Percentiles rank a stretch among this genome's conserved stretches.
phyloP scores from a whole-genome alignment of 2,888 invertebrate genomes.

The Actias luna region DNA sequence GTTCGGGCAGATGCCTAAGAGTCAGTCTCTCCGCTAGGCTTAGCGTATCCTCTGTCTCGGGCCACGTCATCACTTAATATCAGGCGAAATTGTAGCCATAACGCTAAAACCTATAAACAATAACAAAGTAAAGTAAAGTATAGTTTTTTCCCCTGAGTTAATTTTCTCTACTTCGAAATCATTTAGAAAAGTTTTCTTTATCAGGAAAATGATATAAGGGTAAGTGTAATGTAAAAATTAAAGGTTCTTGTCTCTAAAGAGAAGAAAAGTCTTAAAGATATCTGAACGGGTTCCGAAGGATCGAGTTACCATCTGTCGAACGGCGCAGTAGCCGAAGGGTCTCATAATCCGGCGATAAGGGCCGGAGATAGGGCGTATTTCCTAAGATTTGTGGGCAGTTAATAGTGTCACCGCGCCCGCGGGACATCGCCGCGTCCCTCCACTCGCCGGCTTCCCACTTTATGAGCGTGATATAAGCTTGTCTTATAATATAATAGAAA shows the following conservation, averaged over 20 bases:
- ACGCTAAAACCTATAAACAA: too few species aligned
- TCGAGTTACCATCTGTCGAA: constrained; percentile 15
- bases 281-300: not conserved
- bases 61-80: too few species aligned
- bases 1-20: too few species aligned
- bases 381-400: constrained; percentile 32
- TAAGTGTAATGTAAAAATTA: not conserved
- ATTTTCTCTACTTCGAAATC: not conserved
- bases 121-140: too few species aligned
- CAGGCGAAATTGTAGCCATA: too few species aligned
- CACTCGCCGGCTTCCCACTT: not conserved
- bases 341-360: constrained; percentile 26
- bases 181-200: not conserved
- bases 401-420: constrained; percentile 14
- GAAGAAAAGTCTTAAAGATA: not conserved
- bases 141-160: too few species aligned
- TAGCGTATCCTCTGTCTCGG: too few species aligned
- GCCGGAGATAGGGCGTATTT: constrained; percentile 27
- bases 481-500: too few species aligned
- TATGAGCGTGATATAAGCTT: constrained; percentile 7
- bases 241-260: not conserved
- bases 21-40: too few species aligned
- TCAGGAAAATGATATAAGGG: not conserved
- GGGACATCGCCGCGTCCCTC: constrained; percentile 4
- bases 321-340: constrained; percentile 8